Base-by-base conservation (phyloP, 2,888 invertebrate genomes). In the Nezara viridula region DNA sequence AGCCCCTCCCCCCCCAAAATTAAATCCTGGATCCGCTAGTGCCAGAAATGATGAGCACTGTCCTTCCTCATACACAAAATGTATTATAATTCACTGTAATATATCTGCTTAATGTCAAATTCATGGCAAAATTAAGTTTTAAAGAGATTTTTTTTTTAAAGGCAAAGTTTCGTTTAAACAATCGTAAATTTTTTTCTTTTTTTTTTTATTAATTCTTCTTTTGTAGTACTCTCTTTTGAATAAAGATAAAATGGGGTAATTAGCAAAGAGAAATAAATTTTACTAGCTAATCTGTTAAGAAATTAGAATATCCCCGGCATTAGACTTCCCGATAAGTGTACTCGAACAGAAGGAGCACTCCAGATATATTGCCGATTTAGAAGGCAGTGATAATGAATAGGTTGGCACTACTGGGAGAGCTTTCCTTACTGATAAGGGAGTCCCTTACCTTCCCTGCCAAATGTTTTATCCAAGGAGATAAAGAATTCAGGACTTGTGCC, bases 391-490 rank as follows among this genome's bases (percentile, higher is more conserved):
- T 73, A 73, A 60, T 27, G 60, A 73, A 73, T 73, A 73, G 66
- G 37, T 73, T 73, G 32, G 66, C 66, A 73, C 66, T 21, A 5
- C 19, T 73, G 66, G 19, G 37, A 73, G 66, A 6, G 4, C 37
- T 73, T 27, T 73, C 66, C 6, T 2, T 19, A 16, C 32, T 37
- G 32, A 73, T 37, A 32, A 32, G 27, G 27, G 27, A 27, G n/a
- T 14, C 16, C 66, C 14, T 14, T n/a, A n/a, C n/a, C n/a, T 73
- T 60, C 27, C 37, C 66, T 21, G 32, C 66, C 66, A 37, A 73
- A 73, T 73, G 66, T 73, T 73, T 73, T 73, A 73, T 73, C 66
- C 37, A 73, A 73, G 37, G 66, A 73, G 66, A 73, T 73, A 73
- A 73, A 73, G 66, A 37, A 73, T 73, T 73, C 66, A 73, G 37